Base-by-base conservation (phyloP, 1,140 invertebrate species). In the Tyrophagus putrescentiae region DNA sequence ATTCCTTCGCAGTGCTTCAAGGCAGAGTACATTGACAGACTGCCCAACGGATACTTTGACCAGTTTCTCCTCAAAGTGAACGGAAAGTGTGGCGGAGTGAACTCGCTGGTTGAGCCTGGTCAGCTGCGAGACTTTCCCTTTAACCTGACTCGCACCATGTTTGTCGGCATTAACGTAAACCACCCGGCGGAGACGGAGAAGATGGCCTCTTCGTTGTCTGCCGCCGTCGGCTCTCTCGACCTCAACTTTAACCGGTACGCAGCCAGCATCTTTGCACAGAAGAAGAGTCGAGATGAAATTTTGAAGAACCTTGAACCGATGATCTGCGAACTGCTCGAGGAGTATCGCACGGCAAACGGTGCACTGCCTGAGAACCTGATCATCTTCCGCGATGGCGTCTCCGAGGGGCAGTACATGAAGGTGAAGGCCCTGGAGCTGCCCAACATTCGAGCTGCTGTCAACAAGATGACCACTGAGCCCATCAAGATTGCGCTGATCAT, bases 31-130 rank as follows among this genome's bases (percentile, higher is more conserved):
- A 11, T 67, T 78, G 1, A 41, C 62, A 54, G 70, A 39, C 60
- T 70, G 28, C 62, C 1, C 75, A 62, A 66, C 23, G 63, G 78
- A 0, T 79, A 79, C 0, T 68, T 77, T n/a, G 65, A 69, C 0
- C 92, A 93, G 69, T 82, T 93, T 62, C 69, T 90, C 16, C 69
- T 88, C 0, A 93, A 94, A 76, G 78, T 93, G 0, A 84, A 85
- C 69, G 80, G 85, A 0, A 92, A 93, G 71, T 66, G 92, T 34
- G 85, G 87, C 71, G 86, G 87, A 0, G 31, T n/a, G 27, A 58
- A 44, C 31, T 1, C 1, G 3, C 31, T 54, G 9, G 25, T 54
- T 1, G 4, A 36, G 21, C 28, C 52, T 16, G 13, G 39, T 4
- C 9, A n/a, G 18, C 28, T 54, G 3, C 27, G 31, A 4, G 1